A percentile compares a stretch with the other conserved stretches of the same genome.
Conservation (phyloP, 92 coral and sea anemone genomes). For the Pocillopora grandis region DNA sequence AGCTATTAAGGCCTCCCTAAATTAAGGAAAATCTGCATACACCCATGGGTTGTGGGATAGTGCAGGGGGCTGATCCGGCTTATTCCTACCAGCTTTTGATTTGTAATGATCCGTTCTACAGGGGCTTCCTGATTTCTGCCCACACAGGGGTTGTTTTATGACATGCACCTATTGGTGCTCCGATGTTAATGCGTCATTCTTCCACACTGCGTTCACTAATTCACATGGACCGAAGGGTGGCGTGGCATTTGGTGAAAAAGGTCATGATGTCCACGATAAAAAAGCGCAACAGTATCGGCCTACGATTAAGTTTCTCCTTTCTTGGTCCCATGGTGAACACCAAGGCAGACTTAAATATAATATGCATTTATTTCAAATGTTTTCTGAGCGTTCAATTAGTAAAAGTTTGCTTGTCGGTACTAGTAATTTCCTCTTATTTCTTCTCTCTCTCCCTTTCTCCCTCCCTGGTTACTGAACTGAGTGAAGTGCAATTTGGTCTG, state of each 20-base stretch:
- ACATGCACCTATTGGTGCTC: constrained; percentile 26
- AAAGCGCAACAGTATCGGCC: constrained; percentile 30
- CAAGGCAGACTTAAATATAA: too few species aligned
- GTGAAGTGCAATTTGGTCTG: too few species aligned
- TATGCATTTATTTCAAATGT: too few species aligned
- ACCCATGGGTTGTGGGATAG: constrained; percentile 25
- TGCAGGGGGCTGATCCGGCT: background rate
- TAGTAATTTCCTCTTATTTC: too few species aligned
- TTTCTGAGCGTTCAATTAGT: too few species aligned
- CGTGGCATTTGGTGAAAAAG: constrained; percentile 44
- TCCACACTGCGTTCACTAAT: constrained; percentile 32
- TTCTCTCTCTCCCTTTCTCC: too few species aligned
- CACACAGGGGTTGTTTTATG: constrained; percentile 30
- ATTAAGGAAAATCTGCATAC: background rate
- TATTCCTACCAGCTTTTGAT: constrained; percentile 29
- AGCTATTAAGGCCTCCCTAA: constrained; percentile 1
- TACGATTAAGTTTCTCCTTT: constrained; percentile 5
- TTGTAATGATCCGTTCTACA: constrained; percentile 23
- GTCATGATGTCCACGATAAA: background rate
- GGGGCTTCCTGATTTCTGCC: constrained; percentile 41
- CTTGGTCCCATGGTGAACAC: too few species aligned
- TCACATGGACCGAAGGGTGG: background rate
- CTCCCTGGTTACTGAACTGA: too few species aligned
- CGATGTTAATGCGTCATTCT: constrained; percentile 18
- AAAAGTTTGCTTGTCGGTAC: too few species aligned